Percentiles rank a stretch among this genome's conserved stretches.
phyloP scores from a whole-genome alignment of 1,140 invertebrate species.

The Diuraphis noxia region DNA sequence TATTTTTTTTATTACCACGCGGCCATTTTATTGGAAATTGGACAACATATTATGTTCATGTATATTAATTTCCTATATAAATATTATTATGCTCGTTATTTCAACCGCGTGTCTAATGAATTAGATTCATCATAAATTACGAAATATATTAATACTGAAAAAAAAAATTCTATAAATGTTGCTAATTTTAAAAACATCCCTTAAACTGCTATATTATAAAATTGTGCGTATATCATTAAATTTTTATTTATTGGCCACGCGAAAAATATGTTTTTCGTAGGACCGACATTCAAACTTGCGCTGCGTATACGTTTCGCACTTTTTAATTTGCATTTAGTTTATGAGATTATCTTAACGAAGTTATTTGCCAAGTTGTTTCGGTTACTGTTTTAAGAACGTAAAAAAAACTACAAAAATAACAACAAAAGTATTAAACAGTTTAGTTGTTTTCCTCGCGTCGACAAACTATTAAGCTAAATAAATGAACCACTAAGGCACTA shows the following conservation, averaged over 20 bases:
- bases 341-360: constrained; percentile 10
- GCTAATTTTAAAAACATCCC: not conserved
- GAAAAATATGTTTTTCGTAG: not conserved
- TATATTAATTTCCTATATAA: not conserved
- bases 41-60: not conserved
- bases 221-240: not conserved
- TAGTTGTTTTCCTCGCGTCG: not conserved
- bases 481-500: constrained; percentile 31
- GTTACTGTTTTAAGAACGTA: not conserved
- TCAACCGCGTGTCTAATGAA: not conserved
- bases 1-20: not conserved
- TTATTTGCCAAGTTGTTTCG: constrained; percentile 31
- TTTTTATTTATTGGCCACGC: not conserved
- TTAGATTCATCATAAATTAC: not conserved
- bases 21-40: not conserved
- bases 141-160: not conserved
- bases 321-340: constrained; percentile 16
- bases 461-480: constrained; percentile 31
- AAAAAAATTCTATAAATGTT: not conserved
- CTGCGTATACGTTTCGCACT: not conserved
- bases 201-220: not conserved
- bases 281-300: not conserved
- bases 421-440: constrained; percentile 12
- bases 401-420: not conserved
- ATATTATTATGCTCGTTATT: not conserved